Conservation (phyloP, 2,888 invertebrate genomes). For the Trachelus iudaicus region DNA sequence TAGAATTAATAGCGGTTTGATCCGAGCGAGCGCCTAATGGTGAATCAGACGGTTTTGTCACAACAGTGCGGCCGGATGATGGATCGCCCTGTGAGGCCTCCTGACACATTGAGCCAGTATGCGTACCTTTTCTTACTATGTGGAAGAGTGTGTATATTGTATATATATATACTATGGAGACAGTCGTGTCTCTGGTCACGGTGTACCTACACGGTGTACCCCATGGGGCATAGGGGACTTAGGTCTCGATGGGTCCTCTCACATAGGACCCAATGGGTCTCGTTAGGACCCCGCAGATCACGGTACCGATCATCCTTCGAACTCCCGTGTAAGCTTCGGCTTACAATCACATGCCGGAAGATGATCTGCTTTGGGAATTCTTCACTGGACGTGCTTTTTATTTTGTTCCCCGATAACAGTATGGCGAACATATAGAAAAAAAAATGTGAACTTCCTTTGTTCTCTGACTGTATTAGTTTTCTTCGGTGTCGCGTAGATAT, state of each 20-base stretch:
- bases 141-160: not conserved
- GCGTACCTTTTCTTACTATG: not conserved
- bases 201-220: conserved; percentile 9
- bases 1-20: conserved; percentile 23
- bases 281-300: conserved; percentile 18
- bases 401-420: not conserved
- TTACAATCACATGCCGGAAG: conserved; percentile 24
- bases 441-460: not conserved
- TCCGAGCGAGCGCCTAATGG: conserved; percentile 19
- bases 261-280: conserved; percentile 18
- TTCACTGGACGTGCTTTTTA: not conserved
- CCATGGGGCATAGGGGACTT: conserved; percentile 12
- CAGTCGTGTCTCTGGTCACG: conserved; percentile 5
- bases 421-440: not conserved
- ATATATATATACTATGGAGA: not conserved
- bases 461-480: not conserved
- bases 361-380: conserved; percentile 19
- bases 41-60: conserved; percentile 24
- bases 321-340: conserved; percentile 18
- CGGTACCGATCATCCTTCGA: conserved; percentile 19
- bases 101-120: conserved; percentile 9
- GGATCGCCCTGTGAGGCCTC: conserved; percentile 20
- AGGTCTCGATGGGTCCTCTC: not conserved
- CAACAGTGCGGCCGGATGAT: conserved; percentile 19
- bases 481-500: not conserved